Conservation (phyloP, 1,140 invertebrate genomes). For the Caenorhabditis brenneri region DNA sequence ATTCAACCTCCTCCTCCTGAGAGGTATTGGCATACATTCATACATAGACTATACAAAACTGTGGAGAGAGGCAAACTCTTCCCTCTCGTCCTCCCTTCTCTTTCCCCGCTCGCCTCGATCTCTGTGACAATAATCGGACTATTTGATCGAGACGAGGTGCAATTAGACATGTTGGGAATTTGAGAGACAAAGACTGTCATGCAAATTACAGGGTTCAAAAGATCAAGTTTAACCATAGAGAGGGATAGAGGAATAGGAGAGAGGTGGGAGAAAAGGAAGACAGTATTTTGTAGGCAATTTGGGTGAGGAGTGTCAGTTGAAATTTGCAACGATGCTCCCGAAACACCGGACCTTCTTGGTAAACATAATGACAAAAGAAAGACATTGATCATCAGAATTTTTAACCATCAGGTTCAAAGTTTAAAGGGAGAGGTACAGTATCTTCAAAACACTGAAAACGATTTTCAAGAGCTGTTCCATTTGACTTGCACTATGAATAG, state of each 20-base stretch:
- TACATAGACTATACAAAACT: not conserved
- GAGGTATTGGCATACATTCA: no score
- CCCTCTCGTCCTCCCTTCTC: not conserved
- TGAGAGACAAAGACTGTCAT: not conserved
- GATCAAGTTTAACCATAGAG: not conserved
- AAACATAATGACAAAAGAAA: no score
- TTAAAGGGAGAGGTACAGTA: no score
- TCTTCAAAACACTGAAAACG: no score
- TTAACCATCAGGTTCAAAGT: no score
- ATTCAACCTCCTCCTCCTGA: not conserved
- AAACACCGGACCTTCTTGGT: no score
- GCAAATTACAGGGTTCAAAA: not conserved
- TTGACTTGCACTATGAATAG: no score
- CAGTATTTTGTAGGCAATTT: conserved; percentile 3
- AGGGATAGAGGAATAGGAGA: not conserved
- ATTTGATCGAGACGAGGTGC: conserved; percentile 16
- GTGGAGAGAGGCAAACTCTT: not conserved
- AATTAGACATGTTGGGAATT: no score
- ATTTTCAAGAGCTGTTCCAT: no score
- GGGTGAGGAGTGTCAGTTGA: no score
- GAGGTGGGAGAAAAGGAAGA: not conserved
- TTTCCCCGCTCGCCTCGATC: not conserved
- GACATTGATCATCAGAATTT: no score
- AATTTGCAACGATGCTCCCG: not conserved
- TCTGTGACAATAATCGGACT: conserved; percentile 28